Base-by-base conservation (phyloP, 1,140 invertebrate genomes). In the Scaptomyza graminum region DNA sequence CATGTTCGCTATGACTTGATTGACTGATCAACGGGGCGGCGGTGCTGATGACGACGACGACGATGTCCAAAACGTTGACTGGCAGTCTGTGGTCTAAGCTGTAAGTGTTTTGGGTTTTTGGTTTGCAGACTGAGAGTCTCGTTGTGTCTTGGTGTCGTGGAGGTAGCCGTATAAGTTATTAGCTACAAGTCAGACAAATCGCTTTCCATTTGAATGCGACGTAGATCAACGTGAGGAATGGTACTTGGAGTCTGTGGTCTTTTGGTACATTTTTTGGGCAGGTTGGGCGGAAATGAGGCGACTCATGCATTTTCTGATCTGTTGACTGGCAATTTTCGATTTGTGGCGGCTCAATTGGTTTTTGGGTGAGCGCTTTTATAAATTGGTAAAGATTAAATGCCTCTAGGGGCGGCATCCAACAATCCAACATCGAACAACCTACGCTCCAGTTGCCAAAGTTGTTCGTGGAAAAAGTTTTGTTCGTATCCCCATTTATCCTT, bases 151-250 rank as follows among this genome's bases (percentile, higher is more conserved):
- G 65, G 82, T 22, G 64, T 78, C 59, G 64, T 69, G 60, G 63
- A 55, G 34, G 16, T 13, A 55, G 76, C 72, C 72, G 65, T 63
- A 72, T 85, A 90, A 88, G 88, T 85, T 90, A 90, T 90, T 79
- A 83, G 80, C 73, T 73, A 75, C 82, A 90, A 81, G 69, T 8
- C 84, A 83, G 89, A 87, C 89, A 90, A 90, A 90, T 90, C 79
- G 84, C 89, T 90, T 90, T 90, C 89, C 84, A 90, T 90, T 90
- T 85, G 76, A 68, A 76, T 78, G 54, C 73, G 34, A 61, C 37
- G 31, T 43, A 68, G 70, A 81, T 75, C 37, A 34, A 87, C 78
- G 78, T 87, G 82, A 88, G 83, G 75, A 85, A 64, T 69, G 72
- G 76, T 73, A 66, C 44, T 59, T 75, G 72, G 61, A 56, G 46